Evolutionary conservation across 2,888 invertebrate species (phyloP), one percentile per base, ranked within the genome.

Genomic region (Ethmia dodecea): DNA sequence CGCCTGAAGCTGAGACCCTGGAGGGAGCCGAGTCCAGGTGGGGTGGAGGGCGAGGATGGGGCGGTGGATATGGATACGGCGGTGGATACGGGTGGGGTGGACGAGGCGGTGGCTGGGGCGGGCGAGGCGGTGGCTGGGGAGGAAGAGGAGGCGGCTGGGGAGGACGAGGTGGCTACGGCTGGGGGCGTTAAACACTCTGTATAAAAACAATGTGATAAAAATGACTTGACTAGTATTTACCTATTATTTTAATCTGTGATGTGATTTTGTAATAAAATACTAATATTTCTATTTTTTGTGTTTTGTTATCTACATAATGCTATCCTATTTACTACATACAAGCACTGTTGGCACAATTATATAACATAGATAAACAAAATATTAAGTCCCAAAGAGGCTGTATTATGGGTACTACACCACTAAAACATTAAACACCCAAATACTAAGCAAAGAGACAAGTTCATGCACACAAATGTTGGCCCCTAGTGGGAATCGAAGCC

Each of bases 11-110:
- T 2, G 57, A 46, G 16, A 32, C 18, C 18, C 35, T 53, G 3
- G 44, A 55, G 30, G 35, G 57, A 12, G 46, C 46, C 1, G 64
- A 66, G 37, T 37, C 52, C 1, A 37, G 10, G 27, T 40, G 41
- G 36, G 35, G 40, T 2, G 28, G 37, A 4, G 47, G 49, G 8
- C 30, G 43, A 16, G 40, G 45, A 1, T 38, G 53, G 5, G 37
- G 43, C 1, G 42, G 49, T 3, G 38, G 37, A 5, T 35, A 41
- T 0, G 43, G 49, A 5, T 38, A 33, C 3, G 37, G 38, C 6
- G 12, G 22, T 15, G 37, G 39, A 3, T 12, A 36, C 25, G 36
- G 35, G 2, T 38, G 42, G 0, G 43, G 42, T 0, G 27, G 36
- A 0, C 39, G 39, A 3, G 14, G 31, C 13, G 37, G 40, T 10